phyloP scores from a whole-genome alignment of 2,113 vertebrate species.

The Heterotilapia buettikoferi region DNA sequence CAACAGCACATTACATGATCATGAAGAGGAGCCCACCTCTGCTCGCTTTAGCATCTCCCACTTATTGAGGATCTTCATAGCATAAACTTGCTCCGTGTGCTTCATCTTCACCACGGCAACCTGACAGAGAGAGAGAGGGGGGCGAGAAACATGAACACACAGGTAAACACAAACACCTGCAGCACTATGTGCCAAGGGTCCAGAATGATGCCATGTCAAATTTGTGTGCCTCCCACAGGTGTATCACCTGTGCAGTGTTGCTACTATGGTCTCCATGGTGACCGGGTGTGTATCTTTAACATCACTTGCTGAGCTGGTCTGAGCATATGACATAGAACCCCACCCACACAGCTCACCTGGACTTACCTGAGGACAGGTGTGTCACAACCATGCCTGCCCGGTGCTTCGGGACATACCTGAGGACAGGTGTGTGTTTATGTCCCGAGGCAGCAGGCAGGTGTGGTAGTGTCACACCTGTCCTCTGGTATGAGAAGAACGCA shows the following conservation, averaged over 20 bases:
- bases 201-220: not conserved
- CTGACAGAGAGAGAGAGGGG: not conserved
- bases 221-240: not conserved
- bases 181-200: not conserved
- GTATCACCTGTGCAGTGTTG: not conserved
- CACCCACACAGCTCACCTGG: not conserved
- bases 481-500: constrained; percentile 23
- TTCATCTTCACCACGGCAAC: constrained; percentile 93
- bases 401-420: not conserved
- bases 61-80: constrained; percentile 99
- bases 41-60: constrained; percentile 99
- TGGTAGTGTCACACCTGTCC: constrained; percentile 32
- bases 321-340: not conserved
- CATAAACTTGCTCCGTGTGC: constrained; percentile 90
- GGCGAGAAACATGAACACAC: not conserved
- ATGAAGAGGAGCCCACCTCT: constrained; percentile 68
- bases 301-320: not conserved
- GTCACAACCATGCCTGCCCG: not conserved
- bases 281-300: not conserved
- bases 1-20: not conserved
- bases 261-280: not conserved
- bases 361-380: not conserved
- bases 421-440: not conserved
- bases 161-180: not conserved
- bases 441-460: constrained; percentile 21